phyloP scores from a whole-genome alignment of 64 coral and sea anemone species.

The Pachyseris speciosa region DNA sequence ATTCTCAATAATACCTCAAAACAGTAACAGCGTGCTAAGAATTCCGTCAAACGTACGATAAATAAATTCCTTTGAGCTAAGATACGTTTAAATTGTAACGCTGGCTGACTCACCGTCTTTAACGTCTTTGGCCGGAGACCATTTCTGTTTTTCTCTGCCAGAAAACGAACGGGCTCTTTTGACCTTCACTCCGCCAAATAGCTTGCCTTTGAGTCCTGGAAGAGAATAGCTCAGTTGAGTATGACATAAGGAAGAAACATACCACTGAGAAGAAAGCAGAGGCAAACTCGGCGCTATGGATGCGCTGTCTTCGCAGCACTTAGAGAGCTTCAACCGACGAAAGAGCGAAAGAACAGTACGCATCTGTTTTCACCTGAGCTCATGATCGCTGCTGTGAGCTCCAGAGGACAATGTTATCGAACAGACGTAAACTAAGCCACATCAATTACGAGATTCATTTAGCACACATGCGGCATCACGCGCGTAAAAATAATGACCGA shows the following conservation, averaged over 20 bases:
- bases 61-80: neutral
- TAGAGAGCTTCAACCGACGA: neutral
- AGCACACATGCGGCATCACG: constrained; percentile 18
- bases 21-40: too few relatives aligned
- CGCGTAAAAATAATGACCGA: neutral
- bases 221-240: neutral
- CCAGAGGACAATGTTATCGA: neutral
- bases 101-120: constrained; percentile 51
- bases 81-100: neutral
- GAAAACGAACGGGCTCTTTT: constrained; percentile 72
- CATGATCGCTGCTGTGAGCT: constrained; percentile 7
- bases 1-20: neutral
- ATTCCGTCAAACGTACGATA: neutral
- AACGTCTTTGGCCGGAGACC: neutral
- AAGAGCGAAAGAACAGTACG: neutral
- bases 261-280: constrained; percentile 17
- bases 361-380: constrained; percentile 56
- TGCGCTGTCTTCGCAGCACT: neutral
- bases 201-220: constrained; percentile 57
- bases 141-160: constrained; percentile 77
- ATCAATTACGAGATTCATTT: neutral
- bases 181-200: constrained; percentile 67
- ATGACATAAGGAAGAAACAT: neutral
- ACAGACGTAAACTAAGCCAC: constrained; percentile 10
- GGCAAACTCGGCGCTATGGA: neutral